These are phyloP conservation scores for Mormyrus lacerda DNA, from an alignment of 2,113 vertebrate species.

Conservation along the genomic window DNA sequence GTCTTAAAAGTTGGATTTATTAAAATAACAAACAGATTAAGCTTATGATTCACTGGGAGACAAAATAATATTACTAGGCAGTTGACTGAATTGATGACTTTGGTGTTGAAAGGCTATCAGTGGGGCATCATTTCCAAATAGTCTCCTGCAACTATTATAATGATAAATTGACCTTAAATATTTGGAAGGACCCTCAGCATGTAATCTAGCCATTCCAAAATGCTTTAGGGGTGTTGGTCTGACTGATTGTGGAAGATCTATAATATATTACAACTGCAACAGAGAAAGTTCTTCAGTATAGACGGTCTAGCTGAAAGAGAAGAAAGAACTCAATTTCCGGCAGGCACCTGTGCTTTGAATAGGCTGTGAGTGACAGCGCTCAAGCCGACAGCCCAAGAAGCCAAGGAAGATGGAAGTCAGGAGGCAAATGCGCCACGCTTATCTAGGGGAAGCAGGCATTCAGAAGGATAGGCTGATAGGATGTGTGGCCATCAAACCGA, in stretches of 20 bases:
- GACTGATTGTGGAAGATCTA: constrained; percentile 34
- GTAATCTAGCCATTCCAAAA: constrained; percentile 29
- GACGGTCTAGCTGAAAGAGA: constrained; percentile 29
- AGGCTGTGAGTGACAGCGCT: constrained; percentile 48
- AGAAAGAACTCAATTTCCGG: constrained; percentile 39
- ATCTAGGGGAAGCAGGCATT: constrained; percentile 27
- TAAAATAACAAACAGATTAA: not conserved
- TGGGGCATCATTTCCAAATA: not conserved
- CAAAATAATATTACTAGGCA: not conserved
- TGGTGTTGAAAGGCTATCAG: not conserved
- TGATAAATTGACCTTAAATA: constrained; percentile 25
- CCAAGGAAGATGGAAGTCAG: constrained; percentile 29
- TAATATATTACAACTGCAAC: constrained; percentile 36
- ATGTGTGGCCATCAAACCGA: constrained; percentile 13
- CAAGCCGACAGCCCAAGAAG: constrained; percentile 38
- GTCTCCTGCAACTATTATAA: constrained; percentile 5
- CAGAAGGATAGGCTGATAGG: constrained; percentile 20
- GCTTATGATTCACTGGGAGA: not conserved
- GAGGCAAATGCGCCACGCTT: constrained; percentile 31
- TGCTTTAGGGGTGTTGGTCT: constrained; percentile 25
- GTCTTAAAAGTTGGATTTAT: not conserved
- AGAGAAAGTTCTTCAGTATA: constrained; percentile 30
- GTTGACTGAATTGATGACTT: not conserved
- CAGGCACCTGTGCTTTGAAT: constrained; percentile 28
- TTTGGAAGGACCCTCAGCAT: constrained; percentile 41